A percentile compares a stretch with the other conserved stretches of the same genome.
phyloP scores from a whole-genome alignment of 2,797 vertebrate genomes.

The Ictinia mississippiensis region DNA sequence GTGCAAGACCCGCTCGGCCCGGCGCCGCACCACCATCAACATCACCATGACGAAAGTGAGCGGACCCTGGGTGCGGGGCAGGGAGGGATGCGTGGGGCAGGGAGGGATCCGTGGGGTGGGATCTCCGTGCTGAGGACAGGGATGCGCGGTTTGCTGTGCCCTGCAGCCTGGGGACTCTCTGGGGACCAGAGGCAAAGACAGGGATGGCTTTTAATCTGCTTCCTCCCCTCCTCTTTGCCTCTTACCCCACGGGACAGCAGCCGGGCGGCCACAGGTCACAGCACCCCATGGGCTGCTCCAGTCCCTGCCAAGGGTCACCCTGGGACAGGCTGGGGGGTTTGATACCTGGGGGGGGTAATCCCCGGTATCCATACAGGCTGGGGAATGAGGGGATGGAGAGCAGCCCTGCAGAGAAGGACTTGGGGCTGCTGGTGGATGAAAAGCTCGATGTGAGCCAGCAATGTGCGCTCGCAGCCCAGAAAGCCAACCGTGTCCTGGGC shows the following conservation, averaged over 20 bases:
- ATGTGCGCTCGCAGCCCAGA: not conserved
- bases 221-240: not conserved
- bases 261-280: not conserved
- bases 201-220: not conserved
- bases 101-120: not conserved
- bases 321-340: not conserved
- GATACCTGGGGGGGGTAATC: not conserved
- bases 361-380: not conserved
- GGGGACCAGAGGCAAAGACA: too few species aligned
- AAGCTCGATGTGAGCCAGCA: not conserved
- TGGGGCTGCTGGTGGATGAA: not conserved
- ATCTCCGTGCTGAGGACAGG: too few species aligned
- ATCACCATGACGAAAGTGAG: conserved; percentile 92
- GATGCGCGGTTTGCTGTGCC: accelerated
- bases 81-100: not conserved
- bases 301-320: not conserved
- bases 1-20: conserved; percentile 77
- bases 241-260: not conserved
- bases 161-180: too few species aligned
- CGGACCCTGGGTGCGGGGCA: not conserved
- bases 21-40: conserved; percentile 89
- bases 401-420: not conserved
- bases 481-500: not conserved
- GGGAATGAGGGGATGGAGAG: not conserved
- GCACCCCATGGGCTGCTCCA: not conserved